Evolutionary conservation across 2,888 invertebrate genomes (phyloP), one percentile per base, ranked within the genome.

Genomic region (Latheticus oryzae): DNA sequence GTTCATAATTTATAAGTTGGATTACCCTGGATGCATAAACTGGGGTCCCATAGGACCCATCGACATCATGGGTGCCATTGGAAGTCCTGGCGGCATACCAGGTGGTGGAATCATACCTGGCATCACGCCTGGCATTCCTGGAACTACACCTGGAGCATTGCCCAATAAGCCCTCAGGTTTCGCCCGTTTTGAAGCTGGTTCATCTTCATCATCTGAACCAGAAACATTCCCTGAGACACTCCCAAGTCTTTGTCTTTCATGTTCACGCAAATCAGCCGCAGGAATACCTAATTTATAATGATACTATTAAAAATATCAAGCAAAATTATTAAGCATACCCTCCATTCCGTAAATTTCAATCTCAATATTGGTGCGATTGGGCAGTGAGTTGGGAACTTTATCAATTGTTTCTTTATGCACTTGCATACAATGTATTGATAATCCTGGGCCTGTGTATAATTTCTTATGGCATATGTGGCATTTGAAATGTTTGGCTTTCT

Each of bases 291-390:
- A 63, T 23, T 5, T 12, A 16, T 12, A n/a, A 17, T 16, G 17
- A 5, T 16, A 19, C 9, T 9, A 5, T 4, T 5, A 11, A 4
- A 11, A 12, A 5, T 11, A 3, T 8, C 3, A 7, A 12, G 11
- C 13, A 3, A 3, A 11, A 19, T 42, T 15, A 9, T 7, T 15
- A 5, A 7, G 43, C 67, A 65, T 68, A 78, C 99, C 99, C 85
- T 99, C 98, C 98, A 99, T 99, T 67, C 99, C 99, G 84, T 99
- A 99, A 75, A 99, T 98, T 85, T 99, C 99, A 79, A 99, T 94
- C 83, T 98, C 97, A 77, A 97, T 96, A 82, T 97, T 97, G 75
- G 95, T 95, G 78, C 98, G 87, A 81, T 95, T 95, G 72, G 97
- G 97, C 76, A 98, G 82, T 62, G 98, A 95, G 83, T 97, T 98